Evolutionary conservation across 2,888 invertebrate genomes (phyloP).

Genomic region (Ptychoptera contaminata): DNA sequence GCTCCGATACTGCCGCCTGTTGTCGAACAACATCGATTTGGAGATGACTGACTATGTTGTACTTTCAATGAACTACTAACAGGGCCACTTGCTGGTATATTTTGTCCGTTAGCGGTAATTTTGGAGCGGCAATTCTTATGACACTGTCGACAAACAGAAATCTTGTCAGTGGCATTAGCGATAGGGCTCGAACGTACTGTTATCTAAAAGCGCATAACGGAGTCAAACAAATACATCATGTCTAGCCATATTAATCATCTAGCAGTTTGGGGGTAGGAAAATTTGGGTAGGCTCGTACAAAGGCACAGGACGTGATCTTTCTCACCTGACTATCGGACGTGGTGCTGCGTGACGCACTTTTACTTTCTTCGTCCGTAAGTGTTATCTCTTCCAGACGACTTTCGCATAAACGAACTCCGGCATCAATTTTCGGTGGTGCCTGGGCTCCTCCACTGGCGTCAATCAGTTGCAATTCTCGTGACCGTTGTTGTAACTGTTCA

Average conservation of each 20-base stretch:
- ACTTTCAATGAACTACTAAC: slow-evolving; percentile 28
- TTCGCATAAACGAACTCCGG: slow-evolving; percentile 24
- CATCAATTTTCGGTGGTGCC: slow-evolving; percentile 17
- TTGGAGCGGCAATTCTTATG: slow-evolving; percentile 49
- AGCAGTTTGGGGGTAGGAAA: too few species aligned
- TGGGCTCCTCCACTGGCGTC: slow-evolving; percentile 27
- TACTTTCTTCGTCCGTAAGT: slow-evolving; percentile 36
- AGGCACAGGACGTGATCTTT: slow-evolving; percentile 6
- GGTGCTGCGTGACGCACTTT: slow-evolving; percentile 55
- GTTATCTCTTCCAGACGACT: slow-evolving; percentile 32
- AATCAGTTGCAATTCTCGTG: slow-evolving; percentile 48
- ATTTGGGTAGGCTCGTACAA: too few species aligned
- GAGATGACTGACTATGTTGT: slow-evolving; percentile 30
- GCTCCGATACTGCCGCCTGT: not conserved
- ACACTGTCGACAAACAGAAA: slow-evolving; percentile 61
- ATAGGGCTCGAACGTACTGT: slow-evolving; percentile 63
- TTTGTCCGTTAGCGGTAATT: slow-evolving; percentile 10
- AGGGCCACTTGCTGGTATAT: not conserved
- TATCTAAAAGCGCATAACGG: slow-evolving; percentile 36
- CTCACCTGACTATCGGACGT: slow-evolving; percentile 64
- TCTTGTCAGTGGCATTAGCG: slow-evolving; percentile 44
- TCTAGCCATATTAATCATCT: too few species aligned
- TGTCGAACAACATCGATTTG: slow-evolving; percentile 26
- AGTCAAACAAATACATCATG: too few species aligned
- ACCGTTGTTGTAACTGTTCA: slow-evolving; percentile 53